Conservation (phyloP, 2,797 vertebrate species). For the Apogon hyalosoma region DNA sequence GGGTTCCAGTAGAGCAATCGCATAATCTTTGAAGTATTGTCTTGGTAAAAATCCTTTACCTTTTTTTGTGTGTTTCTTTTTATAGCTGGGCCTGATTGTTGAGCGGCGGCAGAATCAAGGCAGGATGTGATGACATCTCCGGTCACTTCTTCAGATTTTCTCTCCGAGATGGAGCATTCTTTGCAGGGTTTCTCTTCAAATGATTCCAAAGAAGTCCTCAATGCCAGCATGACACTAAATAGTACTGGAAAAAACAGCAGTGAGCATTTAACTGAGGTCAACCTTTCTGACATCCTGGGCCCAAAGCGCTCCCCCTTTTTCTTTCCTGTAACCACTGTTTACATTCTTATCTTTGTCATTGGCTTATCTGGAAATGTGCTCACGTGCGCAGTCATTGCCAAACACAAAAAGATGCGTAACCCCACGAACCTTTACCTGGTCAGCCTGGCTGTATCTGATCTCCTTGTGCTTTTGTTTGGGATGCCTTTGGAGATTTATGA, state of each 20-base stretch:
- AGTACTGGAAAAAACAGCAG: conserved; percentile 65
- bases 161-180: conserved; percentile 62
- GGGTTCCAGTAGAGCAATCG: background rate
- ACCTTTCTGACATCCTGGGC: conserved; percentile 81
- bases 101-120: conserved; percentile 7
- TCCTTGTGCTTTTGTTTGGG: conserved; percentile 84
- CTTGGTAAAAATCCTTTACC: background rate
- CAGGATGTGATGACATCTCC: conserved; percentile 40
- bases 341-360: conserved; percentile 82
- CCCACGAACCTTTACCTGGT: conserved; percentile 86
- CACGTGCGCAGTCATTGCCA: conserved; percentile 84
- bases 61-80: background rate
- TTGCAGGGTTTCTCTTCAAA: conserved; percentile 57
- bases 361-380: conserved; percentile 84
- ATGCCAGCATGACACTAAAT: conserved; percentile 60
- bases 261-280: conserved; percentile 65
- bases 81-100: conserved; percentile 1
- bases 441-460: conserved; percentile 84
- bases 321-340: conserved; percentile 78
- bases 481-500: conserved; percentile 88
- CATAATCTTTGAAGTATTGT: no score
- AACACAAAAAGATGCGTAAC: conserved; percentile 85
- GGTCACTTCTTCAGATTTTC: background rate
- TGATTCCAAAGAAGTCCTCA: conserved; percentile 57
- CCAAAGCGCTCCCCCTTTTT: conserved; percentile 84